Base-by-base conservation (phyloP, 2,797 vertebrate species). In the Tarsius wallacei region DNA sequence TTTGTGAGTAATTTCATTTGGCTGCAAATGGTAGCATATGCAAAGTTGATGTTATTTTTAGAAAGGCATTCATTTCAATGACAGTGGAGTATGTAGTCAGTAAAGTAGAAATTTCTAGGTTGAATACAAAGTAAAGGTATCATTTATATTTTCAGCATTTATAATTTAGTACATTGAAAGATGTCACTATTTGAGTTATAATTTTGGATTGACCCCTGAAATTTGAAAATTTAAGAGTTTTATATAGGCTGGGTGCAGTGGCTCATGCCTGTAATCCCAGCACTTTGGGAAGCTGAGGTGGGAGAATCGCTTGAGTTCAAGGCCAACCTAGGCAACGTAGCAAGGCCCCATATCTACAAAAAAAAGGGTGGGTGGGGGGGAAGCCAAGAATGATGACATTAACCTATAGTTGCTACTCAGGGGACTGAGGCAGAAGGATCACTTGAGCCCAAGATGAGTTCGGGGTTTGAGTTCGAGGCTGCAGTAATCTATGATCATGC, bases 81-180 rank as follows among this genome's bases (percentile, higher is more conserved):
- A 66, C 74, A 71, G 1, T 85, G 22, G 33, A 59, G 51, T 68
- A 49, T 33, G 7, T 55, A 49, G 16, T 49, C 82, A 51, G 17
- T 89, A 80, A 81, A 80, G 64, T 68, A 90, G 80, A 95, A 68
- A 93, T 78, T 80, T 88, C 73, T 71, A 57, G 55, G 42, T 10
- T 51, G 42, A 31, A 12, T 36, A 66, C 31, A 76, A 63, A 71
- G 87, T 51, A n/a, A 71, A 33, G 21, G 49, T 33, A 80, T 81
- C 47, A 7, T 33, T 90, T 87, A 61, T 92, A 24, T 22, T 68
- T 76, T 83, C 93, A 92, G 70, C 93, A 93, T 61, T 42, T 42
- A 42, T 42, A 42, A 42, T 42, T 42, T 26, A 61, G 26, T 84
- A 28, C 49, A 33, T 36, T 28, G 24, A 49, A 16, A 61, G 49